These are phyloP conservation scores for Dorcus parallelipipedus DNA, from an alignment of 2,888 invertebrate genomes.

Conservation along the genomic window DNA sequence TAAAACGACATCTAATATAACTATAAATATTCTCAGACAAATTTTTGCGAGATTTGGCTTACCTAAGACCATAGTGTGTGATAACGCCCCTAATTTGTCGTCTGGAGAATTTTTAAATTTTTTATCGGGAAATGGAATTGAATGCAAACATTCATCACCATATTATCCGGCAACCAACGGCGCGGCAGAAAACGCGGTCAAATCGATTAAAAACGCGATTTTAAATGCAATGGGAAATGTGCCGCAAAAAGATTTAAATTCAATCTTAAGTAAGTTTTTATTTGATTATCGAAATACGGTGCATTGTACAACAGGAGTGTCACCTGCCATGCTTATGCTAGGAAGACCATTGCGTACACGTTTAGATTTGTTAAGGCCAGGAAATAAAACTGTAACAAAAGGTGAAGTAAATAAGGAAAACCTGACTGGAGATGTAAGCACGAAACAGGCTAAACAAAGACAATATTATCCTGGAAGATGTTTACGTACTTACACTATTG, in stretches of 20 bases:
- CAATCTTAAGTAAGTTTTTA: constrained; percentile 11
- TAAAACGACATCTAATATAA: constrained; percentile 16
- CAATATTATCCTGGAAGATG: not conserved
- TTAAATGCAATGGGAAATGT: not conserved
- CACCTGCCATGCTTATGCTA: constrained; percentile 13
- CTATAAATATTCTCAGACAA: constrained; percentile 17
- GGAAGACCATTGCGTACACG: constrained; percentile 9
- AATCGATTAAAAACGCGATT: constrained; percentile 18
- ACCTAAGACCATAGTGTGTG: constrained; percentile 29
- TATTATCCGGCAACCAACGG: constrained; percentile 22
- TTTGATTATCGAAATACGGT: constrained; percentile 9
- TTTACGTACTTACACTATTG: not conserved
- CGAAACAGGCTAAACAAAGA: not conserved
- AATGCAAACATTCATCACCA: constrained; percentile 14
- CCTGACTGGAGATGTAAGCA: not conserved
- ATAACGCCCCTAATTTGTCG: constrained; percentile 30
- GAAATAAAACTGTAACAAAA: not conserved
- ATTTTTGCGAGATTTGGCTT: constrained; percentile 32
- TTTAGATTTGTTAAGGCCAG: constrained; percentile 1
- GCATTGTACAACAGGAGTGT: constrained; percentile 13
- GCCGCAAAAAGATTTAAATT: too few species aligned
- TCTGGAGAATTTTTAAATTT: constrained; percentile 26
- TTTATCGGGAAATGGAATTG: constrained; percentile 12
- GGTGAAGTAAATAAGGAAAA: too few species aligned
- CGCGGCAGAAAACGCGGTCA: constrained; percentile 21